These are phyloP conservation scores for Rhinolophus sinicus DNA, from an alignment of 2,113 vertebrate species.

Conservation along the genomic window DNA sequence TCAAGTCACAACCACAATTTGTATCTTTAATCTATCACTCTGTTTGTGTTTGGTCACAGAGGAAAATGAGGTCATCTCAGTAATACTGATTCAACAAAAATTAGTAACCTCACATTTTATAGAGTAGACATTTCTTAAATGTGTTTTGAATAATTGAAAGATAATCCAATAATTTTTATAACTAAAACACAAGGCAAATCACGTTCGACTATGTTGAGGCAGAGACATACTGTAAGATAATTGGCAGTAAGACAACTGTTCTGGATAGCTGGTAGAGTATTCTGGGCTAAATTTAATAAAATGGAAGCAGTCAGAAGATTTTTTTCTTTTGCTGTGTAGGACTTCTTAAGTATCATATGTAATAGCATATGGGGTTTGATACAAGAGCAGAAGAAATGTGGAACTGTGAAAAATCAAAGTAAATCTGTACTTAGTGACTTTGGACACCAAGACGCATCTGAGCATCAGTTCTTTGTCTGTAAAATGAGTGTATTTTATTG, in stretches of 20 bases:
- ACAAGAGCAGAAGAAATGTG: constrained; percentile 12
- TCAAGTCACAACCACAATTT: not conserved
- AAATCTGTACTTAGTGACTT: constrained; percentile 17
- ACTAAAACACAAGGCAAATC: not conserved
- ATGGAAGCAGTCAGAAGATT: not conserved
- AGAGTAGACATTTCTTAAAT: not conserved
- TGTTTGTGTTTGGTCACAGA: not conserved
- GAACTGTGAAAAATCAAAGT: constrained; percentile 35
- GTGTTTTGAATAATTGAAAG: not conserved
- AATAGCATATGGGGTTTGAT: not conserved
- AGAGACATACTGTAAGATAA: not conserved
- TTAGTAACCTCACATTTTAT: constrained; percentile 28
- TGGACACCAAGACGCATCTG: not conserved
- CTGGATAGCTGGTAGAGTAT: not conserved
- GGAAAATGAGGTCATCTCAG: not conserved
- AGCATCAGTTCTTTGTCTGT: not conserved
- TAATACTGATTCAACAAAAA: not conserved
- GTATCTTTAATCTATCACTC: not conserved
- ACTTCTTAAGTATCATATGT: not conserved
- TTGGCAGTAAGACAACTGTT: not conserved
- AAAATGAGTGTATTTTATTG: not conserved
- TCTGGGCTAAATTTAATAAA: constrained; percentile 36
- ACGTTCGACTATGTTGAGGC: not conserved
- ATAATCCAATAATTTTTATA: not conserved
- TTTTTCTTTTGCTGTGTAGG: constrained; percentile 11